Conservation (phyloP, 2,113 vertebrate genomes). For the Macrotis lagotis region DNA sequence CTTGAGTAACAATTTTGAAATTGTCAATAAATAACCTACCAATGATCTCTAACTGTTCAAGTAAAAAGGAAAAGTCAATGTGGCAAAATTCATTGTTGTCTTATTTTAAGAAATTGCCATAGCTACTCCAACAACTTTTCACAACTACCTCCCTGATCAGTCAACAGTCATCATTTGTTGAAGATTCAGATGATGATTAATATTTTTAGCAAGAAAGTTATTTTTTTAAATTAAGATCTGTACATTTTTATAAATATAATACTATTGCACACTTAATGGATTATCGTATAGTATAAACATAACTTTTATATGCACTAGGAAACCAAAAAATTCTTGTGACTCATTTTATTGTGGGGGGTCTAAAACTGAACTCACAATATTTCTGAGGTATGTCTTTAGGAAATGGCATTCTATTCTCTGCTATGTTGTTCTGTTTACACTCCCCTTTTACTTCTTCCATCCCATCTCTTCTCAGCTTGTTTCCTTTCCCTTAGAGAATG, state of each 20-base stretch:
- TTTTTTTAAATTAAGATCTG: background rate
- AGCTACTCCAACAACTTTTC: background rate
- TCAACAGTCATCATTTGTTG: background rate
- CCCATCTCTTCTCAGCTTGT: slow-evolving; percentile 38
- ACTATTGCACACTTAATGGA: background rate
- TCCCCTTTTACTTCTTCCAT: background rate
- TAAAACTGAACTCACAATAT: background rate
- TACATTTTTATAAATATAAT: background rate
- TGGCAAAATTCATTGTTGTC: background rate
- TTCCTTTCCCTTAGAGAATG: slow-evolving; percentile 13
- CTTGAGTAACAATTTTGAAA: background rate
- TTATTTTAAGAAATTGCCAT: background rate
- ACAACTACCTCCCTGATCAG: background rate
- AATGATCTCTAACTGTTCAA: background rate
- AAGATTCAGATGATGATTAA: background rate
- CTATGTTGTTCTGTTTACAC: background rate
- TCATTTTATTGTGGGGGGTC: background rate
- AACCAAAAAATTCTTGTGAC: background rate
- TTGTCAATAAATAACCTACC: background rate
- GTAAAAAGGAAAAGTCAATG: background rate
- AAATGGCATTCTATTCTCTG: background rate
- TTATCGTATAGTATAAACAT: background rate
- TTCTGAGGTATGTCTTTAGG: background rate
- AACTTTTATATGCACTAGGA: background rate
- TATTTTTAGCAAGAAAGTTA: background rate